These are phyloP conservation scores for Melanargia galathea DNA, from an alignment of 2,888 invertebrate genomes.

Conservation along the genomic window DNA sequence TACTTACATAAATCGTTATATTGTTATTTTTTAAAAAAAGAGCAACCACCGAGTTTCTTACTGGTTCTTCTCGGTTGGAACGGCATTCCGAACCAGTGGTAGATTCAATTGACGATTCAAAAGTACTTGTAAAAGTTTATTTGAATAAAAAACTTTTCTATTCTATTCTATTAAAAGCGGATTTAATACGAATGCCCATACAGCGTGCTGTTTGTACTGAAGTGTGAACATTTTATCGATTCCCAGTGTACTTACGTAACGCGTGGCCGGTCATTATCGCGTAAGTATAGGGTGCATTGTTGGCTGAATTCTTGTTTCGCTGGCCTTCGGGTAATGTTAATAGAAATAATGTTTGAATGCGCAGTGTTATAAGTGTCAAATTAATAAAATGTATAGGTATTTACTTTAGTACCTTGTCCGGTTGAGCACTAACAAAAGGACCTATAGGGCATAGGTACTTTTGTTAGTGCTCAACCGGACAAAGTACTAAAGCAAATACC, in stretches of 20 bases:
- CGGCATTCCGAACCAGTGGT: too few relatives aligned
- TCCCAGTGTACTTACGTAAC: conserved; percentile 33
- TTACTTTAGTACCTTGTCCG: neutral
- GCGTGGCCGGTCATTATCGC: conserved; percentile 34
- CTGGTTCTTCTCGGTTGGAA: too few relatives aligned
- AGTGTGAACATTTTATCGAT: conserved; percentile 17
- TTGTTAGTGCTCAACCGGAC: too few relatives aligned
- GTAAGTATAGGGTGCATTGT: conserved; percentile 37
- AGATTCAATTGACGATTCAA: too few relatives aligned
- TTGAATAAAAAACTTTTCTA: too few relatives aligned
- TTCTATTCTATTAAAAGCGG: too few relatives aligned
- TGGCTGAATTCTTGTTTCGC: conserved; percentile 23
- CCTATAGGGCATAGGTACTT: too few relatives aligned
- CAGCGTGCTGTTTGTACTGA: neutral
- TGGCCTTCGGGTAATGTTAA: conserved; percentile 23
- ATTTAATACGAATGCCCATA: neutral
- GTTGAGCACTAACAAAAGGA: too few relatives aligned
- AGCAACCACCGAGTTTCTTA: too few relatives aligned
- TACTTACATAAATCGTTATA: too few relatives aligned
- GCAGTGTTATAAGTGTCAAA: conserved; percentile 21
- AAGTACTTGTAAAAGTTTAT: too few relatives aligned
- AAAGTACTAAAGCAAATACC: neutral
- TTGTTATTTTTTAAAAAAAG: too few relatives aligned
- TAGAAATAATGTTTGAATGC: conserved; percentile 24
- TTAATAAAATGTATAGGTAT: conserved; percentile 2